A percentile compares a stretch with the other conserved stretches of the same genome.
Conservation (phyloP, 2,888 invertebrate genomes). For the Thymelicus sylvestris region DNA sequence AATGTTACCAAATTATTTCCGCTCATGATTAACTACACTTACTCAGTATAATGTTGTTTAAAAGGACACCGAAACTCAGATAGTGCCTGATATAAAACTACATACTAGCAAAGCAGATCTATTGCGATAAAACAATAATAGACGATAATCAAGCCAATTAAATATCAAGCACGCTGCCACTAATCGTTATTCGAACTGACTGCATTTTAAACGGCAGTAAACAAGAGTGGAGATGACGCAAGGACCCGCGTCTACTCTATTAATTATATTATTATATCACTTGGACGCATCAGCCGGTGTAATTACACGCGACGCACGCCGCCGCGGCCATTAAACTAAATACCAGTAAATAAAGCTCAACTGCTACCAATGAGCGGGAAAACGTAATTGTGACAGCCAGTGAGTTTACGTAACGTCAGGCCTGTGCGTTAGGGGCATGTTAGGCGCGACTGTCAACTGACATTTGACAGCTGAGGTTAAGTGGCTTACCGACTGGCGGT, state of each 20-base stretch:
- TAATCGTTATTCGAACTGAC: neutral
- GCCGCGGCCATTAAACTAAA: constrained; percentile 22
- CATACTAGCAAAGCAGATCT: too few relatives aligned
- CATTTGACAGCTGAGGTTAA: constrained; percentile 10
- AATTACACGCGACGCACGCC: constrained; percentile 31
- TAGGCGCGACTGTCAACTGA: constrained; percentile 9
- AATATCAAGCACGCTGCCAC: neutral
- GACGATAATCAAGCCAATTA: too few relatives aligned
- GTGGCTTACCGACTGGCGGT: neutral
- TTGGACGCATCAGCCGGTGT: constrained; percentile 34
- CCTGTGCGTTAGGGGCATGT: neutral
- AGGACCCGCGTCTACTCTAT: constrained; percentile 33
- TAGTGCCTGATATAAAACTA: too few relatives aligned
- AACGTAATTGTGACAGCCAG: constrained; percentile 20
- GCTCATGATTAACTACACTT: too few relatives aligned
- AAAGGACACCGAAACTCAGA: too few relatives aligned
- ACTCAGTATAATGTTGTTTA: too few relatives aligned
- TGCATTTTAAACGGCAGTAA: constrained; percentile 5
- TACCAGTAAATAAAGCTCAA: constrained; percentile 18
- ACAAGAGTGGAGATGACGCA: constrained; percentile 14
- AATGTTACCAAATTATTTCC: too few relatives aligned
- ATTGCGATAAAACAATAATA: too few relatives aligned
- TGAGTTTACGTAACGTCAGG: constrained; percentile 10
- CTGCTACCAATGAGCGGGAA: neutral
- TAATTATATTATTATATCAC: constrained; percentile 42